Evolutionary conservation across 2,797 vertebrate genomes (phyloP).

Genomic region (Artibeus lituratus): DNA sequence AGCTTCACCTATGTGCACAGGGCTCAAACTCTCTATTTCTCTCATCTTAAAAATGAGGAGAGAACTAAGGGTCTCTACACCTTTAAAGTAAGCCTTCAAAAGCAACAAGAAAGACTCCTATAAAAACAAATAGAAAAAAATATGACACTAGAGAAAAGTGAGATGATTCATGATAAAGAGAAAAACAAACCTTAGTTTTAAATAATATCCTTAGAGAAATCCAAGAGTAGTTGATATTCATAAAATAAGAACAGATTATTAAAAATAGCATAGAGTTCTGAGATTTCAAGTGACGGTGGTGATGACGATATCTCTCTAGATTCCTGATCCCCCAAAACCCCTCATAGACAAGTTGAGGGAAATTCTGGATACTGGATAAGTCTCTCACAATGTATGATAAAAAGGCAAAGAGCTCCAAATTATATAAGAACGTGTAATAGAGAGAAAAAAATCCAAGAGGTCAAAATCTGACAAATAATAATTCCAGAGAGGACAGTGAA

Average conservation of each 20-base stretch:
- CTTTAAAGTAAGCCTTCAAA: background rate
- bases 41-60: background rate
- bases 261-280: background rate
- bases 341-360: background rate
- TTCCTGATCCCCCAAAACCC: background rate
- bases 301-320: background rate
- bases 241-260: background rate
- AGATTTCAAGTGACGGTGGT: background rate
- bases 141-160: background rate
- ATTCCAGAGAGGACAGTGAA: background rate
- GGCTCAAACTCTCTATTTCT: background rate
- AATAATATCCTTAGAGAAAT: background rate
- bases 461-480: conserved; percentile 2
- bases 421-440: background rate
- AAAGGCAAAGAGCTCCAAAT: background rate
- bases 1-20: background rate
- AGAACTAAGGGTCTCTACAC: background rate
- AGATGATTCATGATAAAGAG: background rate
- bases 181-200: background rate
- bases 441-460: background rate
- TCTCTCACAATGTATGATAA: background rate
- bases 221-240: background rate
- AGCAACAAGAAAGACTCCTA: background rate
- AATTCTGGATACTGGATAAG: background rate
- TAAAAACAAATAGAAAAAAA: background rate